These are phyloP conservation scores for Amblyteles armatorius DNA, from an alignment of 2,888 invertebrate species.

Conservation along the genomic window DNA sequence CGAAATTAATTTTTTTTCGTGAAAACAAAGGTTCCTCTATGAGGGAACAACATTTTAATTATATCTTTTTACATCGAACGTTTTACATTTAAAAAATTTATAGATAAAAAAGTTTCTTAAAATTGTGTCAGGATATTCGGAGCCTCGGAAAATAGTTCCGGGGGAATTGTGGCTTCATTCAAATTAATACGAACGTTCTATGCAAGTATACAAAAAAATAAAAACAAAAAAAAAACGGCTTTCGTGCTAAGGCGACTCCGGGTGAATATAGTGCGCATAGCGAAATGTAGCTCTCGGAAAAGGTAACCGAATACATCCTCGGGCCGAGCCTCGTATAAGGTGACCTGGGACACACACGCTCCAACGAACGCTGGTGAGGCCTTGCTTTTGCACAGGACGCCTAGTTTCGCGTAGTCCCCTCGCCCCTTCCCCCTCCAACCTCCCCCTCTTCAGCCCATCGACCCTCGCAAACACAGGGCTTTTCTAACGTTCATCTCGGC, in stretches of 20 bases:
- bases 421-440: slow-evolving; percentile 1
- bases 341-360: slow-evolving; percentile 64
- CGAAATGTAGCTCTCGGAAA: slow-evolving; percentile 57
- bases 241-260: slow-evolving; percentile 45
- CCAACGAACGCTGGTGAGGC: slow-evolving; percentile 57
- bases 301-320: slow-evolving; percentile 65
- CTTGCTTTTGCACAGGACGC: slow-evolving; percentile 64
- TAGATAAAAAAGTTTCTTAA: background rate
- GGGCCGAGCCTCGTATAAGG: slow-evolving; percentile 54
- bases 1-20: background rate
- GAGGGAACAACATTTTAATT: background rate
- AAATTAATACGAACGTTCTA: slow-evolving; percentile 12
- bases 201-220: background rate
- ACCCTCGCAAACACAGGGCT: slow-evolving; percentile 44
- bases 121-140: background rate
- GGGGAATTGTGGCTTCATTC: background rate
- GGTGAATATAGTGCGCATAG: slow-evolving; percentile 35
- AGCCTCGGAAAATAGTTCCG: background rate
- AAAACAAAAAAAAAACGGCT: slow-evolving; percentile 11
- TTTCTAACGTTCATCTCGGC: slow-evolving; percentile 45
- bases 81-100: background rate
- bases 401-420: slow-evolving; percentile 63
- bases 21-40: no score
- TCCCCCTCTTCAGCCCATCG: slow-evolving; percentile 42
- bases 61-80: background rate